phyloP scores from a whole-genome alignment of 2,797 vertebrate genomes.

The Ctenochaetus hawaiiensis region DNA sequence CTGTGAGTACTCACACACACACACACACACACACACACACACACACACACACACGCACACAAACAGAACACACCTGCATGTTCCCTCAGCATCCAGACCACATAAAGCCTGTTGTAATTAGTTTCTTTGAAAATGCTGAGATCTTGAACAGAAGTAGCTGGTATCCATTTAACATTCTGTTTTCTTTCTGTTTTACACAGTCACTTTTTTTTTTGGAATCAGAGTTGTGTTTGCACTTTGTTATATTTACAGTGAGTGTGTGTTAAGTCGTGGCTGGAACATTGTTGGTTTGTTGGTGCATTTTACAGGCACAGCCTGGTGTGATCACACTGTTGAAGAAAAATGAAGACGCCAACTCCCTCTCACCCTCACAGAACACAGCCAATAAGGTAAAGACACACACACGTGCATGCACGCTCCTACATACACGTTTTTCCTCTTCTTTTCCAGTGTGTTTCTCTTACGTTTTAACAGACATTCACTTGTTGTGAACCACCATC shows the following conservation, averaged over 20 bases:
- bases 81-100: neutral
- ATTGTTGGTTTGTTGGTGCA: neutral
- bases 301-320: constrained; percentile 82
- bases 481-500: no score
- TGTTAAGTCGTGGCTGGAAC: neutral
- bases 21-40: neutral
- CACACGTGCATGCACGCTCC: neutral
- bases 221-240: neutral
- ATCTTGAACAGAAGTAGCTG: no score
- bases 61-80: no score
- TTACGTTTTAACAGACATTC: no score
- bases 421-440: no score
- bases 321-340: constrained; percentile 92
- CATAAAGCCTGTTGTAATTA: neutral
- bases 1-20: constrained; percentile 47
- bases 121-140: no score
- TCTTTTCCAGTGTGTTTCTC: no score
- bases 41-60: neutral
- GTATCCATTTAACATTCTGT: no score
- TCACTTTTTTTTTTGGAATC: no score
- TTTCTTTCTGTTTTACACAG: no score
- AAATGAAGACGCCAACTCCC: constrained; percentile 86
- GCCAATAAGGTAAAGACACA: constrained; percentile 74
- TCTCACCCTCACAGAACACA: constrained; percentile 61
- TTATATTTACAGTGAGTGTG: neutral